Evolutionary conservation across 2,797 vertebrate genomes (phyloP), one percentile per base, ranked within the genome.

Genomic region (Neopelma chrysocephalum): DNA sequence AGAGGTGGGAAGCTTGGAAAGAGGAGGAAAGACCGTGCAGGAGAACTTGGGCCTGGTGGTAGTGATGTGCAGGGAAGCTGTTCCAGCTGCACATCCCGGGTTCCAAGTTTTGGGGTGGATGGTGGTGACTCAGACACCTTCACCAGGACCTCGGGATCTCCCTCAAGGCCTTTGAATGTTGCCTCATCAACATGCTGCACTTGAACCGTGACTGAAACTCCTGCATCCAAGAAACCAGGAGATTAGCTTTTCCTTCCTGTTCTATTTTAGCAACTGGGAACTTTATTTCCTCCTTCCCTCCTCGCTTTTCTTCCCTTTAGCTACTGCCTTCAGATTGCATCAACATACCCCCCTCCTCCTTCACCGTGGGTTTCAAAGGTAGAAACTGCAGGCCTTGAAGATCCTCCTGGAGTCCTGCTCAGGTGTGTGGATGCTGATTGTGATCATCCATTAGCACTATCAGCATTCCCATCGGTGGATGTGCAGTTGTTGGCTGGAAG

Each of bases 361-460:
- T 12, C 51, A 17, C 51, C 9, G 4, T 85, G 90, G 89, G 81
- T 95, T 96, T 90, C 93, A 95, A 82, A 92, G 93, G 89, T 32
- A 91, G 93, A 92, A 96, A 93, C 78, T 82, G 66, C 56, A 71
- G 93, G 95, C 93, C 95, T 96, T 92, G 92, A 66, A 96, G 90
- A 92, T 92, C 75, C 86, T 93, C 64, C 40, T 34, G 6, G 12
- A 10, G 81, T 60, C 71, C 81, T 89, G 92, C 92, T 97, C 96
- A 97, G 96, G 93, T 97, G 95, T 95, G 96, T 82, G 94, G 94
- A 96, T 96, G 7, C 93, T 96, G 95, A 97, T 96, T 96, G 95
- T 0, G 27, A 97, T 97, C 96, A 57, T 54, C 92, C 80, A 94
- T 96, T 96, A 96, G 6, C 19, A 0, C 82, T 96, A 96, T 97